A percentile compares a stretch with the other conserved stretches of the same genome.
Evolutionary conservation across 2,797 vertebrate species (phyloP).

Genomic region (Sternotherus odoratus): DNA sequence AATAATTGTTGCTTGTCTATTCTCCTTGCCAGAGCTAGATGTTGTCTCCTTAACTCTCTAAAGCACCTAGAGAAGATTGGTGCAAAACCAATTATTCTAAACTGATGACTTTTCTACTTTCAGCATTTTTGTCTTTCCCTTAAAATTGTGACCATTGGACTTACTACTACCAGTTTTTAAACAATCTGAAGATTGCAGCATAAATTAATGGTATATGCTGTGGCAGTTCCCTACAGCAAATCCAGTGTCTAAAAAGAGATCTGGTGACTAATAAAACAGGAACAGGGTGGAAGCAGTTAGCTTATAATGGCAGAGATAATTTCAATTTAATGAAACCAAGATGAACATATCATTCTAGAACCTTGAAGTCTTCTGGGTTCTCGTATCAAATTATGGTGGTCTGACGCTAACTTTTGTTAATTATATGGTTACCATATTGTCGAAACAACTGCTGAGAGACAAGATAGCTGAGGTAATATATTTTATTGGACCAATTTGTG

Average conservation of each 20-base stretch:
- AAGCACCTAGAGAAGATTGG: background rate
- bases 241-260: constrained; percentile 66
- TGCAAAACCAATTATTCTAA: background rate
- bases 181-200: constrained; percentile 56
- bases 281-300: constrained; percentile 53
- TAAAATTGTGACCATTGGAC: constrained; percentile 50
- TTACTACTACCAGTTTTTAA: constrained; percentile 55
- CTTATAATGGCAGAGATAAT: constrained; percentile 69
- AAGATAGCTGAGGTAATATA: background rate
- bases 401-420: background rate
- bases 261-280: constrained; percentile 64
- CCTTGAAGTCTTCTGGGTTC: constrained; percentile 41
- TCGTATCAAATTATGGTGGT: constrained; percentile 59
- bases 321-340: constrained; percentile 72
- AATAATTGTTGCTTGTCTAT: background rate
- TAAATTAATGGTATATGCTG: background rate
- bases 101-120: constrained; percentile 1
- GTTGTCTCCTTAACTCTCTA: background rate
- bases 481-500: background rate
- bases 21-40: background rate
- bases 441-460: background rate
- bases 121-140: background rate
- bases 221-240: constrained; percentile 58
- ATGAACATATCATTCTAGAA: constrained; percentile 66
- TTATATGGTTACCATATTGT: background rate